Percentiles rank a stretch among this genome's conserved stretches.
Conservation (phyloP, 92 coral and sea anemone genomes). For the Bergia sp. region DNA sequence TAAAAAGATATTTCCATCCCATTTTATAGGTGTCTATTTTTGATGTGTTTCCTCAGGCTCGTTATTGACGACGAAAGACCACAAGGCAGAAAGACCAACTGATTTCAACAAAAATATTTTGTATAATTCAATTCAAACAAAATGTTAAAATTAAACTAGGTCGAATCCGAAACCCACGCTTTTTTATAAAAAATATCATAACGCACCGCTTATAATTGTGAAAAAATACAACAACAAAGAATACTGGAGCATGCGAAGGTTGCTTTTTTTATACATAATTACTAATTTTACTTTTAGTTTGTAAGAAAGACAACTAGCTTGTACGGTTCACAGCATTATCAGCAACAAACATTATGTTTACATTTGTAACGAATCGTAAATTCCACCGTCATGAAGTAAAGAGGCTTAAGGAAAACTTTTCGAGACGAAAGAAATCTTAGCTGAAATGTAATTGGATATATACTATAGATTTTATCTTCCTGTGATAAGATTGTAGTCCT, state of each 20-base stretch:
- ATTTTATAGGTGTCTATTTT: not conserved
- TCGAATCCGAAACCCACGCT: not conserved
- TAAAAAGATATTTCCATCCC: not conserved
- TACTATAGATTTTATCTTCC: not conserved
- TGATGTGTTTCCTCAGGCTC: not conserved
- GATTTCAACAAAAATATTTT: constrained; percentile 24
- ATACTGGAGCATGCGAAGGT: too few relatives aligned
- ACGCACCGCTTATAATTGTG: not conserved
- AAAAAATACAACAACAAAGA: not conserved
- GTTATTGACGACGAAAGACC: not conserved
- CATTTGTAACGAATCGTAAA: constrained; percentile 2
- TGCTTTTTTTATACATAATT: too few relatives aligned
- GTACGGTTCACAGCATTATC: too few relatives aligned
- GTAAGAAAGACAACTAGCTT: not conserved
- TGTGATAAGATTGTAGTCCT: too few relatives aligned
- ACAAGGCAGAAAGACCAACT: not conserved
- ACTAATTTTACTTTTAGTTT: too few relatives aligned
- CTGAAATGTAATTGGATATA: not conserved
- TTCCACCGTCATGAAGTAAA: constrained; percentile 47
- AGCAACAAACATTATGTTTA: not conserved
- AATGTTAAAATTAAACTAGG: not conserved
- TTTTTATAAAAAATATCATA: not conserved
- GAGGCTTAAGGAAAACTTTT: not conserved
- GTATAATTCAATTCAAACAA: not conserved
- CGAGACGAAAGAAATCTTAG: not conserved